Percentiles rank a stretch among this genome's conserved stretches.
Evolutionary conservation across 2,113 vertebrate genomes (phyloP).

Genomic region (Menidia beryllina): DNA sequence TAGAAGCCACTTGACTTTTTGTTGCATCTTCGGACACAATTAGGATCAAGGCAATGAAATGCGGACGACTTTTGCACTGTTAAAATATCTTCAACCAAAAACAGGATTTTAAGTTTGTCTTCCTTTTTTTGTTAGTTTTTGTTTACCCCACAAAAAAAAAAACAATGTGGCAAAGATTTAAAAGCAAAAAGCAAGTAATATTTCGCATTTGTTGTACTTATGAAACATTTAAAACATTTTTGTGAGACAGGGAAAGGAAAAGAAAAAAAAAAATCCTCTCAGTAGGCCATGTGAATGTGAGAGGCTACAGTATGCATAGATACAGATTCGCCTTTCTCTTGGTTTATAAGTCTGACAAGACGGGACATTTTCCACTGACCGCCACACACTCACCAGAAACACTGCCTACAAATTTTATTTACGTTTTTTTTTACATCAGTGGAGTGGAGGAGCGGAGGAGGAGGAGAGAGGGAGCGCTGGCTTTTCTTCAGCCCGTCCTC

Average conservation of each 20-base stretch:
- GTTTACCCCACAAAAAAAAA: too few species aligned
- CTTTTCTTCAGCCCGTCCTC: constrained; percentile 69
- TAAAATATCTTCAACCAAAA: constrained; percentile 82
- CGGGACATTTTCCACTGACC: constrained; percentile 78
- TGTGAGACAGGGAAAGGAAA: constrained; percentile 65
- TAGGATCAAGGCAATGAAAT: constrained; percentile 99
- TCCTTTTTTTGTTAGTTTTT: constrained; percentile 48
- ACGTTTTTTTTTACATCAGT: constrained; percentile 69
- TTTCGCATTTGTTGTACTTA: constrained; percentile 59
- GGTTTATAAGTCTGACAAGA: constrained; percentile 84
- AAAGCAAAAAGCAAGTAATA: constrained; percentile 40
- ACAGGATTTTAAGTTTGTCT: constrained; percentile 45
- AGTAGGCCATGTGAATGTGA: constrained; percentile 86
- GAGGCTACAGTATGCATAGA: constrained; percentile 99
- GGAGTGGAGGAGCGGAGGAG: constrained; percentile 70
- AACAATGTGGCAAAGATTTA: constrained; percentile 90
- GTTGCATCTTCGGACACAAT: constrained; percentile 98
- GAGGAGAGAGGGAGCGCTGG: constrained; percentile 79
- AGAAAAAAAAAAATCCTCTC: constrained; percentile 77
- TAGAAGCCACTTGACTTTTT: constrained; percentile 99
- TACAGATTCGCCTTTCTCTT: constrained; percentile 90
- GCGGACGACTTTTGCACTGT: constrained; percentile 95
- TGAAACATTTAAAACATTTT: constrained; percentile 87
- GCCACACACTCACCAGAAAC: constrained; percentile 72
- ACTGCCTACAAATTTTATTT: constrained; percentile 51